Conservation (phyloP, 1,140 invertebrate species). For the Bacillus rossius region DNA sequence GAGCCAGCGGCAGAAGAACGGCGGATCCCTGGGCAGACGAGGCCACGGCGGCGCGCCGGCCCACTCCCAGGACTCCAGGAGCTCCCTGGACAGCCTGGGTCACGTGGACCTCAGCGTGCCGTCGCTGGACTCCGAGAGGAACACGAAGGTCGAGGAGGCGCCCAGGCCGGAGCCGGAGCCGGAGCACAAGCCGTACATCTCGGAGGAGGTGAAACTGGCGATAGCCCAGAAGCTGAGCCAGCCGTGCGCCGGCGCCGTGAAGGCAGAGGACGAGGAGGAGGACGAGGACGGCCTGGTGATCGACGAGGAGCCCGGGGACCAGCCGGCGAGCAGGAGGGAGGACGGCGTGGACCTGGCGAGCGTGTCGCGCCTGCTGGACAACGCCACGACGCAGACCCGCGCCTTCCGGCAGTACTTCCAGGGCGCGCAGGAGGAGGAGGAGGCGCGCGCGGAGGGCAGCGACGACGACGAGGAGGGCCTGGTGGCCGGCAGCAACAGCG, state of each 20-base stretch:
- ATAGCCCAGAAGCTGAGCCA: constrained; percentile 62
- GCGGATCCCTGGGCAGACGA: constrained; percentile 42
- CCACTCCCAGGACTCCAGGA: no score
- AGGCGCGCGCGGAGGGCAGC: constrained; percentile 29
- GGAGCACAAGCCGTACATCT: constrained; percentile 10
- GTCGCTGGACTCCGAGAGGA: neutral
- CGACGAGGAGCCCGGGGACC: constrained; percentile 48
- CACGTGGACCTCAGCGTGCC: no score
- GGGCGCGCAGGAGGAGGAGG: constrained; percentile 35
- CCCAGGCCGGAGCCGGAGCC: neutral
- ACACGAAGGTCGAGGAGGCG: neutral
- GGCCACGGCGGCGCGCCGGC: constrained; percentile 30
- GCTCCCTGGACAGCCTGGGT: no score
- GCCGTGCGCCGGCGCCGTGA: constrained; percentile 8
- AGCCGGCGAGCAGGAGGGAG: neutral
- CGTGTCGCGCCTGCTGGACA: constrained; percentile 70
- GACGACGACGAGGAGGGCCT: constrained; percentile 68
- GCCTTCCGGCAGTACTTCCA: constrained; percentile 51
- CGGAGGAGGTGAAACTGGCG: constrained; percentile 72
- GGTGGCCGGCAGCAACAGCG: constrained; percentile 64
- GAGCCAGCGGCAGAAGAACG: constrained; percentile 63
- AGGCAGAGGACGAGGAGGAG: constrained; percentile 46
- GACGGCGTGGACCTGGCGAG: constrained; percentile 56
- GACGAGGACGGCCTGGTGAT: constrained; percentile 62
- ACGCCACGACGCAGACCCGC: constrained; percentile 65